Conservation (phyloP, 2,888 invertebrate species). For the Megalurothrips usitatus region DNA sequence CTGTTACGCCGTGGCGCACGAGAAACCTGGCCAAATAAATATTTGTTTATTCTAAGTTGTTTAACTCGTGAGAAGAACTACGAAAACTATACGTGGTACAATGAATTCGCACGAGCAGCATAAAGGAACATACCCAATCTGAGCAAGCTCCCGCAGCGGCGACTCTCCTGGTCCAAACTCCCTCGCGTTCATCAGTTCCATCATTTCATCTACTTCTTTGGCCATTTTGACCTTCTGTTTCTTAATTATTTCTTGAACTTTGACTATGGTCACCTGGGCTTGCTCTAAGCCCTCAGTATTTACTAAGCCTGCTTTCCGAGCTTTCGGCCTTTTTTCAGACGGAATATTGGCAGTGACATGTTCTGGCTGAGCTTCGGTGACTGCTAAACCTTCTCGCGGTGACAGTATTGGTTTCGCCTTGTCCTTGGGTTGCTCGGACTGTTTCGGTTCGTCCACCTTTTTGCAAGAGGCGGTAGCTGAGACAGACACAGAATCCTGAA, state of each 20-base stretch:
- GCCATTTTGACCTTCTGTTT: constrained; percentile 56
- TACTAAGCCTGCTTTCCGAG: constrained; percentile 33
- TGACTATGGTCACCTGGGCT: constrained; percentile 35
- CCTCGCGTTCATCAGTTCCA: constrained; percentile 68
- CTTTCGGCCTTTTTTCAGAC: constrained; percentile 47
- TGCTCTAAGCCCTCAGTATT: constrained; percentile 37
- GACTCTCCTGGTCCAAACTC: constrained; percentile 77
- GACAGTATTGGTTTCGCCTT: constrained; percentile 52
- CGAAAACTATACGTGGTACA: neutral
- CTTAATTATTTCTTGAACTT: constrained; percentile 53
- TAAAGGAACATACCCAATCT: constrained; percentile 55
- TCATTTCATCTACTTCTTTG: constrained; percentile 66
- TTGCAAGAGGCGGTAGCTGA: constrained; percentile 42
- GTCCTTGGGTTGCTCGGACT: constrained; percentile 42
- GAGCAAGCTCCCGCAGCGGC: constrained; percentile 74
- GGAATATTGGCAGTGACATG: constrained; percentile 42
- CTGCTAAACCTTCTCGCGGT: constrained; percentile 47
- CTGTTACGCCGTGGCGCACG: constrained; percentile 68
- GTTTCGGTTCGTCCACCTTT: constrained; percentile 33
- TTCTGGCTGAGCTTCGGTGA: constrained; percentile 44
- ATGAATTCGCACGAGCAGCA: neutral
- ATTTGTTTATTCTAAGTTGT: no score
- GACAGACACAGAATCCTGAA: constrained; percentile 50
- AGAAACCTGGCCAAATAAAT: constrained; percentile 49
- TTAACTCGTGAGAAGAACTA: neutral